Evolutionary conservation across 2,113 vertebrate genomes (phyloP).

Genomic region (Dasyurus viverrinus): DNA sequence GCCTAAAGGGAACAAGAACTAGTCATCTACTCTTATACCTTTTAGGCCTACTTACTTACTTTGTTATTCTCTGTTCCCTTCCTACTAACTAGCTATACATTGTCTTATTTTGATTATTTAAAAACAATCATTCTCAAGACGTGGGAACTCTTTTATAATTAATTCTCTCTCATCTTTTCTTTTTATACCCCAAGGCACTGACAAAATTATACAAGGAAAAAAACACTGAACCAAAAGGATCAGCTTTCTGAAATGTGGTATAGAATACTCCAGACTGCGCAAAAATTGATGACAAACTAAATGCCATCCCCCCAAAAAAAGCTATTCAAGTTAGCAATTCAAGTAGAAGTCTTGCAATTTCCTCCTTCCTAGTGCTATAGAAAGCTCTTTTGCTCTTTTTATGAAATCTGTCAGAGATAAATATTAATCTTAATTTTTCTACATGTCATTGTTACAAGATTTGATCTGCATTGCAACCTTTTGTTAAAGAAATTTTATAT

Average conservation of each 20-base stretch:
- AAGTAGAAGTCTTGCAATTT: background rate
- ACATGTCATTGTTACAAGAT: constrained; percentile 25
- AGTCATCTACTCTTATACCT: background rate
- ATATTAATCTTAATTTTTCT: constrained; percentile 20
- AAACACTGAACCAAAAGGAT: constrained; percentile 35
- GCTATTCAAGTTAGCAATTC: background rate
- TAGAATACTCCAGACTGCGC: background rate
- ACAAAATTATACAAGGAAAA: constrained; percentile 25
- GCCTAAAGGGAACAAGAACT: background rate
- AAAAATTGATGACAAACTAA: background rate
- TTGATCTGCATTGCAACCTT: background rate
- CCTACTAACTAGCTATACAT: background rate
- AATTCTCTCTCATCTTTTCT: constrained; percentile 45
- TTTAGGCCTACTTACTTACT: constrained; percentile 22
- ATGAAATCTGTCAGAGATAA: background rate
- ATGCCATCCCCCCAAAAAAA: constrained; percentile 18
- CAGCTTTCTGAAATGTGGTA: constrained; percentile 24
- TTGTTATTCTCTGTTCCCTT: background rate
- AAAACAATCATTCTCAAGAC: constrained; percentile 48
- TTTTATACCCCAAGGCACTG: background rate
- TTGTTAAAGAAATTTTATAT: background rate
- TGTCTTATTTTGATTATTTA: constrained; percentile 34
- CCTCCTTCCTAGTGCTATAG: background rate
- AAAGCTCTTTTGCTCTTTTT: background rate
- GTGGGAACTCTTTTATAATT: constrained; percentile 16